phyloP scores from a whole-genome alignment of 1,140 invertebrate species.

The Heliconius hermathena region DNA sequence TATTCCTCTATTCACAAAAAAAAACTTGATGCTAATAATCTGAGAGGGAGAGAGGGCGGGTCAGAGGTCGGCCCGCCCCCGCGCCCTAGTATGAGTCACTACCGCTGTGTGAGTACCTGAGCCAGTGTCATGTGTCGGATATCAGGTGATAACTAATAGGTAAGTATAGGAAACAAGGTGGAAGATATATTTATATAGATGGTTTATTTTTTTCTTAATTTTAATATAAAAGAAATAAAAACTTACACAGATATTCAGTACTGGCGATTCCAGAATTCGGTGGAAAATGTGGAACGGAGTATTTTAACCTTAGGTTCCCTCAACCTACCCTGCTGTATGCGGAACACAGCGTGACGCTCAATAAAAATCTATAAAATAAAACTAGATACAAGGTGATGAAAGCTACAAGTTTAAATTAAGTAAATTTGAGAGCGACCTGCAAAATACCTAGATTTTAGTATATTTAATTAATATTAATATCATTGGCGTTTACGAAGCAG shows the following conservation, averaged over 20 bases:
- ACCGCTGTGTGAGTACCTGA: constrained; percentile 23
- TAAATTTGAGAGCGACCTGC: neutral
- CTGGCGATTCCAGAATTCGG: no score
- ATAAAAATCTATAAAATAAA: no score
- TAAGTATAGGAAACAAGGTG: neutral
- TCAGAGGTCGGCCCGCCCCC: constrained; percentile 30
- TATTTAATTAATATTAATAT: neutral
- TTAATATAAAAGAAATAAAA: neutral
- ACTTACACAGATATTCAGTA: no score
- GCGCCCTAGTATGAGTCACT: constrained; percentile 10
- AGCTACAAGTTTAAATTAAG: neutral
- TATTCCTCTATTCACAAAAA: constrained; percentile 25
- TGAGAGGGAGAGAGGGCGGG: constrained; percentile 30
- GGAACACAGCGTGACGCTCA: no score
- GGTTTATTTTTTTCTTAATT: neutral
- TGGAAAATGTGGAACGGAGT: no score
- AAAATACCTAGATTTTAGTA: neutral
- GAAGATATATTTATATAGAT: neutral
- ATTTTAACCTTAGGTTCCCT: no score
- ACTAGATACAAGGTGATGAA: no score
- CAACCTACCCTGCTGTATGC: no score
- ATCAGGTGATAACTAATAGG: neutral
- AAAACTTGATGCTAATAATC: constrained; percentile 30
- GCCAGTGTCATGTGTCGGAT: constrained; percentile 1
- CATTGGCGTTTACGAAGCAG: neutral